Evolutionary conservation across 2,113 vertebrate genomes (phyloP), one percentile per base, ranked within the genome.

Genomic region (Rhinolophus sinicus): DNA sequence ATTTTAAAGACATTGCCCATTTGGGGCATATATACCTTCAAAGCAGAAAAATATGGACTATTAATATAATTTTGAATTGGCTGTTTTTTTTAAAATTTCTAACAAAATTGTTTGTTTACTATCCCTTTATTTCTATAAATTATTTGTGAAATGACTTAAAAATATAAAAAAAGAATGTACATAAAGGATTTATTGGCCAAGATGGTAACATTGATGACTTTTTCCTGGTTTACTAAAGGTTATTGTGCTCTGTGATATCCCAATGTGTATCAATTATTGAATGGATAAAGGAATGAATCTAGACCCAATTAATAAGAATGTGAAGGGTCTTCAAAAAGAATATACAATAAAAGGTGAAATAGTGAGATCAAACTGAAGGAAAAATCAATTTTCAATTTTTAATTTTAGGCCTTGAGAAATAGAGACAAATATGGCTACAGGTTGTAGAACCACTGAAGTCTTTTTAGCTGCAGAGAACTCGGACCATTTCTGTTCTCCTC

Each of bases 351-450:
- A 88, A 65, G 3, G n/a, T 81, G 58, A 82, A 88, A 76, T 77
- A 56, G 21, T 21, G 13, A 88, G 30, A 85, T 78, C 14, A 92
- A 92, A 60, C 38, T 75, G 30, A 73, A 94, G 78, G 47, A 62
- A 81, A 97, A 94, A 54, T 38, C 65, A 54, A 72, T 93, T 78
- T 93, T 90, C 47, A 47, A 87, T 47, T 67, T 77, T 83, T n/a
- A 77, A 65, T 58, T 78, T 94, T 21, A 62, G n/a, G 11, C 8
- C 22, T 94, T 88, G 58, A 88, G 28, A 19, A 83, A 69, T 62
- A 75, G 16, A 87, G 62, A 60, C 8, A 72, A 73, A 90, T 28
- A 33, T 47, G 19, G 24, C n/a, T 58, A n/a, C 5, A n/a, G 62
- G 14, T 56, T 87, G 18, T 64, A 81, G 52, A 88, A 38, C 30